Evolutionary conservation across 1,140 invertebrate species (phyloP), one percentile per base, ranked within the genome.

Genomic region (Drosophila asahinai): DNA sequence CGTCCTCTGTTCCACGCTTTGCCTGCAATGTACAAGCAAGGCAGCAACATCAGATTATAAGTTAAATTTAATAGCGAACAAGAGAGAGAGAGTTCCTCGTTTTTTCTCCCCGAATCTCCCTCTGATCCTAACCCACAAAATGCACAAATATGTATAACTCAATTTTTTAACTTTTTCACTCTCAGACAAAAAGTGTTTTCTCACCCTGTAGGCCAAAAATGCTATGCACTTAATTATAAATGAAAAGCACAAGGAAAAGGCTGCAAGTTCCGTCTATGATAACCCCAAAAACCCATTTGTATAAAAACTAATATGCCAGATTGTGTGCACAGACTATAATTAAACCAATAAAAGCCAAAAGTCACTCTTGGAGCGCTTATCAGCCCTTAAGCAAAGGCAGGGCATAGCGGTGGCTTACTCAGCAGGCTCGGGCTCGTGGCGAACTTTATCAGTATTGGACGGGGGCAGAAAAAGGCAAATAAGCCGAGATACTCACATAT

Each of bases 331-430:
- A 12, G 38, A 25, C 27, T 63, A 66, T 42, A 62, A 65, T 62
- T 65, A 65, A 65, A 62, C 36, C 62, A 65, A 65, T 30, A 43
- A 62, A 61, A 65, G 8, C 57, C 62, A 25, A 43, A 42, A 45
- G 40, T 33, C 57, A 36, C 59, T 62, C 27, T 25, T 62, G 6
- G 40, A 62, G 11, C 27, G 5, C 19, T 43, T 66, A 63, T 66
- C 63, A 66, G 63, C 40, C 63, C 63, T 66, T 66, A 12, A 22
- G 55, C 63, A 25, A 55, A 55, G 27, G 30, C 40, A 30, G 30
- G 30, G 38, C 27, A 1, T 17, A 42, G 14, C 7, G 25, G 42
- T 9, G 15, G 25, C 42, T 11, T 27, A 58, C 19, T 12, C 22
- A 45, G 52, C 22, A 45, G 52, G 7, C 52, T 55, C 52, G 12